Conservation (phyloP, 2,797 vertebrate genomes). For the Lagodon rhomboides region DNA sequence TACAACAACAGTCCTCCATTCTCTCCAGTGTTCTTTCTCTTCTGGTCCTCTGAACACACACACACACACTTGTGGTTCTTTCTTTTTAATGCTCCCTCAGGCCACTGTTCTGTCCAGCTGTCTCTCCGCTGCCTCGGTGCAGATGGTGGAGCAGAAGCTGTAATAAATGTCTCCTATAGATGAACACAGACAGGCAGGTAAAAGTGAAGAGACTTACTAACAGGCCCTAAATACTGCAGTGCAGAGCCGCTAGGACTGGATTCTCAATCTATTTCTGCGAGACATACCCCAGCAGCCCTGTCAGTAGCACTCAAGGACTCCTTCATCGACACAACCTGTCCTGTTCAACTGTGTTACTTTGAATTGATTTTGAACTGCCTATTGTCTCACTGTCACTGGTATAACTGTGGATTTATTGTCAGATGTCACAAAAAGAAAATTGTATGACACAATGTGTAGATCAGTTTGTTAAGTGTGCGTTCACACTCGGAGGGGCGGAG, state of each 20-base stretch:
- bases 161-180: conserved; percentile 31
- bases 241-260: background rate
- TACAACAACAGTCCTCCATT: background rate
- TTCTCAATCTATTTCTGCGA: background rate
- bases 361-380: background rate
- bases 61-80: background rate
- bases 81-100: conserved; percentile 15
- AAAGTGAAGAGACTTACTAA: conserved; percentile 21
- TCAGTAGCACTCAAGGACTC: background rate
- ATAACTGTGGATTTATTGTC: background rate
- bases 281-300: background rate
- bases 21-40: background rate
- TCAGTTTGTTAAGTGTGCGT: background rate
- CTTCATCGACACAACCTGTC: background rate
- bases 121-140: conserved; percentile 2
- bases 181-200: conserved; percentile 22
- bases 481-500: background rate
- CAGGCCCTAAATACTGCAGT: conserved; percentile 16
- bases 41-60: background rate
- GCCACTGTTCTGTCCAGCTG: background rate
- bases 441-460: background rate
- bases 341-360: background rate
- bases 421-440: background rate
- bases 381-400: background rate
- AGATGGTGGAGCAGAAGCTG: conserved; percentile 6